These are phyloP conservation scores for Neocloeon triangulifer DNA, from an alignment of 1,140 invertebrate genomes.

Conservation along the genomic window DNA sequence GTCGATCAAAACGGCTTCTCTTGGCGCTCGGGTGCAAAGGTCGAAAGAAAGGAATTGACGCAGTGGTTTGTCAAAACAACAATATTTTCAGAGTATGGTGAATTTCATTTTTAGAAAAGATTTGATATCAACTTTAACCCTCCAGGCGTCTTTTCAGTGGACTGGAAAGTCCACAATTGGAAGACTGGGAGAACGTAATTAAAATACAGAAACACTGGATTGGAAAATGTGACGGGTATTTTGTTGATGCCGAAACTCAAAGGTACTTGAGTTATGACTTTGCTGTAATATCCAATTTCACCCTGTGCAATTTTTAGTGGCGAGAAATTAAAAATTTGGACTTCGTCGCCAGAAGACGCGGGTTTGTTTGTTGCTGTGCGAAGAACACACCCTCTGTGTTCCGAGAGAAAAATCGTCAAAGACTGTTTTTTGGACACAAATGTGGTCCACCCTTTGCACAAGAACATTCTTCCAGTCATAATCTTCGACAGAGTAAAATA, in stretches of 20 bases:
- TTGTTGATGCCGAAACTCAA: slow-evolving; percentile 43
- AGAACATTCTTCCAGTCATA: too few relatives aligned
- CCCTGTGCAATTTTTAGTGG: slow-evolving; percentile 12
- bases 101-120: slow-evolving; percentile 14
- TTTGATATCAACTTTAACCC: background rate
- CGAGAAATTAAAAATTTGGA: slow-evolving; percentile 43
- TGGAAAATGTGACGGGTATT: slow-evolving; percentile 66
- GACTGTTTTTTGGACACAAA: too few relatives aligned
- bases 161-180: slow-evolving; percentile 37
- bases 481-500: too few relatives aligned
- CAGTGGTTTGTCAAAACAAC: slow-evolving; percentile 96
- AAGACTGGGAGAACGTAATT: slow-evolving; percentile 67
- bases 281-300: too few relatives aligned
- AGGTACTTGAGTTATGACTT: too few relatives aligned
- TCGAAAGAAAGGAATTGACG: slow-evolving; percentile 67
- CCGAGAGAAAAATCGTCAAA: too few relatives aligned
- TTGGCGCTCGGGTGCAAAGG: slow-evolving; percentile 91
- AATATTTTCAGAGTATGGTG: slow-evolving; percentile 67
- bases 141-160: slow-evolving; percentile 36
- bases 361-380: too few relatives aligned
- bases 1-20: slow-evolving; percentile 76
- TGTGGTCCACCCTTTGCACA: too few relatives aligned
- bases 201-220: slow-evolving; percentile 91
- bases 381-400: too few relatives aligned
- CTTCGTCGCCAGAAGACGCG: slow-evolving; percentile 46